These are phyloP conservation scores for Ceyx melanurus DNA, from an alignment of 2,113 vertebrate genomes.

Conservation along the genomic window DNA sequence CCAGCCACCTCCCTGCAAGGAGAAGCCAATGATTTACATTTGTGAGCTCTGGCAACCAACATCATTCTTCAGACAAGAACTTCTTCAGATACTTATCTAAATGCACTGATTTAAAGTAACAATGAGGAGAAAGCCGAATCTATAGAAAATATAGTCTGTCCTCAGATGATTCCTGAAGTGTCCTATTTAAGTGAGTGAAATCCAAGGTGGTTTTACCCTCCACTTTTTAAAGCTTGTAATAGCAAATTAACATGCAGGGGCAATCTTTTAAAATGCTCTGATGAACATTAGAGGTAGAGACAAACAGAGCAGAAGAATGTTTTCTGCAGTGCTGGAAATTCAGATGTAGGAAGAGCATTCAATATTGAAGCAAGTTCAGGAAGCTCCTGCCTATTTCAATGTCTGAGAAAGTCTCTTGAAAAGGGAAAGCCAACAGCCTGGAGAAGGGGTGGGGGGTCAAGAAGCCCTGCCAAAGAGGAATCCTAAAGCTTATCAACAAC, in stretches of 20 bases:
- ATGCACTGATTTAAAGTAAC: neutral
- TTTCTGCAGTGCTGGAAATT: neutral
- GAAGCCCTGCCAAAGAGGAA: neutral
- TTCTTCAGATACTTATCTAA: neutral
- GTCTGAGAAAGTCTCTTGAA: neutral
- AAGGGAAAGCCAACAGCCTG: neutral
- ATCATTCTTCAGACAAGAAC: neutral
- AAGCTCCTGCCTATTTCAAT: neutral
- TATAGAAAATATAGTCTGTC: neutral
- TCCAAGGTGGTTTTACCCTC: rapidly evolving
- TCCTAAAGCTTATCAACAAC: neutral
- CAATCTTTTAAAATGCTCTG: neutral
- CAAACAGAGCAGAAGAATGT: neutral
- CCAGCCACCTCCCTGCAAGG: neutral
- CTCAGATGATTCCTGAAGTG: neutral
- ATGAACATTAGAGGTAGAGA: neutral
- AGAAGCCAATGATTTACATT: neutral
- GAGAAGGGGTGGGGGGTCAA: too few species aligned
- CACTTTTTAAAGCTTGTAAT: neutral
- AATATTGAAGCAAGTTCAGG: neutral
- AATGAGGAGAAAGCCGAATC: neutral
- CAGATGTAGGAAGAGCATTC: neutral
- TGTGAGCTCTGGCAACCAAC: neutral
- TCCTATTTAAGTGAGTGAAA: neutral
- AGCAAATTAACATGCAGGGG: neutral